Evolutionary conservation across 2,113 vertebrate species (phyloP).

Genomic region (Tamias sibiricus): DNA sequence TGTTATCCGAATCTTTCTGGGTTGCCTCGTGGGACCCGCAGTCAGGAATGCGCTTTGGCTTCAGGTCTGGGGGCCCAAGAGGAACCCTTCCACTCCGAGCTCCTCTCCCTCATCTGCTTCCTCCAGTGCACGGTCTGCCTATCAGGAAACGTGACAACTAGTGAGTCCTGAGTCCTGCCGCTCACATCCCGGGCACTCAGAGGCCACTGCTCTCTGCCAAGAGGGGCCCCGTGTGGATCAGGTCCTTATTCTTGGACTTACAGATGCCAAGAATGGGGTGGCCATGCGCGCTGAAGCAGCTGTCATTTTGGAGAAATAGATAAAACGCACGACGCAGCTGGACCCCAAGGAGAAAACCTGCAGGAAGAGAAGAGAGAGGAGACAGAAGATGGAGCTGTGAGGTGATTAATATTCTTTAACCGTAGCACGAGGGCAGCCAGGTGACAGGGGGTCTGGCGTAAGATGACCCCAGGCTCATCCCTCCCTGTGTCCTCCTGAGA

Average conservation of each 20-base stretch:
- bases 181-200: not conserved
- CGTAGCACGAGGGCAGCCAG: not conserved
- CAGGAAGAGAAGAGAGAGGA: not conserved
- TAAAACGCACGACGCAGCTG: not conserved
- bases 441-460: not conserved
- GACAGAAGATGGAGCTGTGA: too few relatives aligned
- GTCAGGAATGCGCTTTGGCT: not conserved
- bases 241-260: not conserved
- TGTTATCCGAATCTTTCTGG: not conserved
- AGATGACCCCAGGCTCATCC: rapidly evolving
- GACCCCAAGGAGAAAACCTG: not conserved
- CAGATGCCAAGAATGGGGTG: not conserved
- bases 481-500: rapidly evolving
- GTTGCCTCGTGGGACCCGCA: not conserved
- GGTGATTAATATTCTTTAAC: not conserved
- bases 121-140: not conserved
- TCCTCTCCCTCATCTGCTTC: not conserved
- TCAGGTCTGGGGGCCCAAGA: not conserved
- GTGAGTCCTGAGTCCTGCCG: rapidly evolving
- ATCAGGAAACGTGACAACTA: not conserved
- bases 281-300: not conserved
- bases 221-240: rapidly evolving
- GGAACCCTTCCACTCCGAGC: not conserved
- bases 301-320: not conserved
- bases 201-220: not conserved